Conservation (phyloP, 2,797 vertebrate species). For the Paramormyrops hopkinsi region DNA sequence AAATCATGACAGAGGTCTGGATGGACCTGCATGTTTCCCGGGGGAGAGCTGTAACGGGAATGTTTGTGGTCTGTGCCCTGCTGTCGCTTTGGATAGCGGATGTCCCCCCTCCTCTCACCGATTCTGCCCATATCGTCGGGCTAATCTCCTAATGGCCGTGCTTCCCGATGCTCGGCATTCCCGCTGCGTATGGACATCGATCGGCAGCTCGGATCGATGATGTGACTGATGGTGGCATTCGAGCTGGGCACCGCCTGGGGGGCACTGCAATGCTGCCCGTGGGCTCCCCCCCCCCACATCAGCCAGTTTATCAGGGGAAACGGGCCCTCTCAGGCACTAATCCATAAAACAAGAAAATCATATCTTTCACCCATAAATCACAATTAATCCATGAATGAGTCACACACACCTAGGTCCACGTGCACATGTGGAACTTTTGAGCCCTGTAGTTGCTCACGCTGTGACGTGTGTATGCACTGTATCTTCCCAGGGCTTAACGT, state of each 20-base stretch:
- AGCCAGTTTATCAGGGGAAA: background rate
- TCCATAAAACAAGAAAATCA: background rate
- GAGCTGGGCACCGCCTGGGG: constrained; percentile 4
- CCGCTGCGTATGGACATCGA: constrained; percentile 40
- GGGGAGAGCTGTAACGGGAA: background rate
- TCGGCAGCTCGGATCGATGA: constrained; percentile 43
- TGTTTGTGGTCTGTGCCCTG: background rate
- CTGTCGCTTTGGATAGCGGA: background rate
- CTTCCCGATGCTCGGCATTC: constrained; percentile 31
- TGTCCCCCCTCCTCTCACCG: background rate
- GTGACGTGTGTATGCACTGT: background rate
- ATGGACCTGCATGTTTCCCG: background rate
- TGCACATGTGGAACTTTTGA: background rate
- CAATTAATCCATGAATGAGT: background rate
- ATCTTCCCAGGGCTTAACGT: background rate
- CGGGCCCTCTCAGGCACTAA: background rate
- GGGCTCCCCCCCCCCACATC: background rate
- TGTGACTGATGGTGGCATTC: constrained; percentile 33
- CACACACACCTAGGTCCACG: background rate
- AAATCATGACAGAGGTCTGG: background rate
- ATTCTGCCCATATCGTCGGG: background rate
- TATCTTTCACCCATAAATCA: background rate
- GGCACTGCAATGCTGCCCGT: background rate
- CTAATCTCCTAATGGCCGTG: constrained; percentile 41
- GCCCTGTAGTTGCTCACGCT: background rate